Evolutionary conservation across 2,888 invertebrate species (phyloP).

Genomic region (Limnephilus auricula): DNA sequence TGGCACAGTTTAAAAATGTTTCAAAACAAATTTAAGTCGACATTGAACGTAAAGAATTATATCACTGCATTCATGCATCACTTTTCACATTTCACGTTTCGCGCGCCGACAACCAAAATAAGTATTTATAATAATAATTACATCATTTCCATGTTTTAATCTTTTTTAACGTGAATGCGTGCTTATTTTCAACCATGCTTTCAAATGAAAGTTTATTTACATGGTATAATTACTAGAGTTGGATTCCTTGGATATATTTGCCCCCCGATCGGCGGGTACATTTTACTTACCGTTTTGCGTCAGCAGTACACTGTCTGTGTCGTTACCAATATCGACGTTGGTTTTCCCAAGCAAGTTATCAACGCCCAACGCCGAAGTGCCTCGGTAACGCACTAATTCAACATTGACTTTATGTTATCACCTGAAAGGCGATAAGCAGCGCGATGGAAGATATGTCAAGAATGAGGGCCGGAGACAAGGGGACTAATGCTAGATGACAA

Average conservation of each 20-base stretch:
- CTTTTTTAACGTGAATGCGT: background rate
- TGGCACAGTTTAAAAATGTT: too few relatives aligned
- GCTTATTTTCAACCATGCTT: background rate
- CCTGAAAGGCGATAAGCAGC: constrained; percentile 71
- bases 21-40: too few relatives aligned
- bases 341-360: constrained; percentile 53
- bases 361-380: constrained; percentile 68
- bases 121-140: too few relatives aligned
- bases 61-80: too few relatives aligned
- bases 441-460: constrained; percentile 64
- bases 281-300: constrained; percentile 59
- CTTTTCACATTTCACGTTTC: too few relatives aligned
- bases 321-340: constrained; percentile 64
- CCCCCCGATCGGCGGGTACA: constrained; percentile 34
- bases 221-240: background rate
- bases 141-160: too few relatives aligned
- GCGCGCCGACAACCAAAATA: too few relatives aligned
- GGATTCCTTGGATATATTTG: background rate
- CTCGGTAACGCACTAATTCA: constrained; percentile 77
- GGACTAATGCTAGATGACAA: constrained; percentile 22
- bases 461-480: constrained; percentile 42
- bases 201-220: background rate
- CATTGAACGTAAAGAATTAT: too few relatives aligned
- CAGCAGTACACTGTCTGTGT: constrained; percentile 51
- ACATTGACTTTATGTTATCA: constrained; percentile 78